phyloP scores from a whole-genome alignment of 2,113 vertebrate genomes.

The Podarcis muralis region DNA sequence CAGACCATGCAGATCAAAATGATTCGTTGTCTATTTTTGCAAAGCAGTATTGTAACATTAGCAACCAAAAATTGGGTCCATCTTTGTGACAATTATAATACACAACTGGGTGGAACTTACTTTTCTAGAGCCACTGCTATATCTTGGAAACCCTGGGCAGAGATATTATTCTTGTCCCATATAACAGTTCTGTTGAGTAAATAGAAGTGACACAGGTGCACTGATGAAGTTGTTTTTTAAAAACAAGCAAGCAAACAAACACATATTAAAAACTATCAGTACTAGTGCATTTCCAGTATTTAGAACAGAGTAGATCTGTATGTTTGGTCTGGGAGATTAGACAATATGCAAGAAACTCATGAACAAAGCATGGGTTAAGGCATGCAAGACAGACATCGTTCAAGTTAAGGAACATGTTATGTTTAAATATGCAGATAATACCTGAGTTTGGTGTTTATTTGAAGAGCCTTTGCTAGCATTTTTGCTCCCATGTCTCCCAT shows the following conservation, averaged over 20 bases:
- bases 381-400: background rate
- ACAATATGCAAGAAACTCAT: background rate
- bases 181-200: constrained; percentile 88
- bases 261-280: background rate
- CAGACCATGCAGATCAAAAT: background rate
- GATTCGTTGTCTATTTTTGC: constrained; percentile 13
- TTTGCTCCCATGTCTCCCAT: constrained; percentile 99
- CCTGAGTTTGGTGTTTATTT: constrained; percentile 98
- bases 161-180: constrained; percentile 97
- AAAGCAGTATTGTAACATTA: background rate
- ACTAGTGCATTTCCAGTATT: background rate
- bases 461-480: constrained; percentile 96
- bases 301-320: background rate
- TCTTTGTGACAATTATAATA: background rate
- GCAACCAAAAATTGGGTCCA: constrained; percentile 20
- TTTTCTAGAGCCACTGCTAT: constrained; percentile 96
- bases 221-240: background rate
- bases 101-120: constrained; percentile 76
- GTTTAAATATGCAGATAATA: constrained; percentile 55
- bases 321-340: background rate
- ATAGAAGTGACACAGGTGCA: constrained; percentile 5
- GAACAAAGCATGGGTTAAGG: background rate
- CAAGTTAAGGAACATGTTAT: background rate
- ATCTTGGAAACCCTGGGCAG: constrained; percentile 96
- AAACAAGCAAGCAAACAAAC: background rate